Conservation (phyloP, 2,888 invertebrate species). For the Chrysodeixis includens region DNA sequence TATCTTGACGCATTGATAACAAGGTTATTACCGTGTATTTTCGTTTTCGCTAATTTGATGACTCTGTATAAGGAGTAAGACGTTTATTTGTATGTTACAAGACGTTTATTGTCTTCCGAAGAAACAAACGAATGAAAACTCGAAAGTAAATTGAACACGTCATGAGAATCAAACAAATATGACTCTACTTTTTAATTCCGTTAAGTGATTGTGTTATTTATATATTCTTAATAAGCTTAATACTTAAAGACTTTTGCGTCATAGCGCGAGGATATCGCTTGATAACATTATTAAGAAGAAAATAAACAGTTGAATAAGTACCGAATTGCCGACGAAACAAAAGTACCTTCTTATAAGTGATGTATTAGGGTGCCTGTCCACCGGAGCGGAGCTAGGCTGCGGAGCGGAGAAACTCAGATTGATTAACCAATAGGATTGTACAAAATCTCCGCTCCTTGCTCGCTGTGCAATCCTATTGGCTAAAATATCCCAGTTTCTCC, state of each 20-base stretch:
- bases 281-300: neutral
- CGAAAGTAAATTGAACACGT: neutral
- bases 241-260: neutral
- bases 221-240: neutral
- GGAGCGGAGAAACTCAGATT: no score
- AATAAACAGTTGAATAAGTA: neutral
- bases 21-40: neutral
- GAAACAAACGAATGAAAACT: neutral
- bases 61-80: neutral
- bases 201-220: no score
- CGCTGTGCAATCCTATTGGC: no score
- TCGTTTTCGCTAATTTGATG: neutral
- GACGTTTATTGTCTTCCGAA: neutral
- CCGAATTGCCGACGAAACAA: constrained; percentile 6
- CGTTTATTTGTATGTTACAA: neutral
- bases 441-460: no score
- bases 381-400: no score
- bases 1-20: neutral
- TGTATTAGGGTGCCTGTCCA: no score
- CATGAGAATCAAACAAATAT: neutral
- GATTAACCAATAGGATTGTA: no score
- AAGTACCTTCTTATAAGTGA: constrained; percentile 6
- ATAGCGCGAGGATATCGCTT: neutral
- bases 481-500: no score
- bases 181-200: neutral